These are phyloP conservation scores for Drosophila willistoni DNA, from an alignment of 1,140 invertebrate species.

Conservation along the genomic window DNA sequence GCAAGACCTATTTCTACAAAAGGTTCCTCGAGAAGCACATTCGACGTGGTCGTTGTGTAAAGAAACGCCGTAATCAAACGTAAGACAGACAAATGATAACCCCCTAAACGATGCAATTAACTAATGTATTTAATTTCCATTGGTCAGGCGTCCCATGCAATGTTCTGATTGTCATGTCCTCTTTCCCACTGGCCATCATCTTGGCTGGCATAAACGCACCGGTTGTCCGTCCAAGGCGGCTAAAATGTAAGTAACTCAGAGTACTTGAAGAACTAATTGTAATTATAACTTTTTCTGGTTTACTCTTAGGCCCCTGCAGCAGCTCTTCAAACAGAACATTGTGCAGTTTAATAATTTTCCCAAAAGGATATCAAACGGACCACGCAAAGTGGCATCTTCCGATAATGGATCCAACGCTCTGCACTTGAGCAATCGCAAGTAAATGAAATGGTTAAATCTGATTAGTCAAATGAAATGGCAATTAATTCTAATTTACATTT, in stretches of 20 bases:
- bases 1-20: conserved; percentile 81
- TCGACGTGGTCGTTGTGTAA: conserved; percentile 79
- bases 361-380: conserved; percentile 56
- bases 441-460: conserved; percentile 16
- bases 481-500: not conserved
- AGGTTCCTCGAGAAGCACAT: conserved; percentile 81
- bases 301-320: conserved; percentile 69
- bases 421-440: conserved; percentile 78
- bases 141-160: conserved; percentile 75
- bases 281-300: not conserved
- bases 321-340: conserved; percentile 81
- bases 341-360: conserved; percentile 81
- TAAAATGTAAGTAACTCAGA: conserved; percentile 63
- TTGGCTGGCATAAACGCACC: conserved; percentile 82
- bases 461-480: not conserved
- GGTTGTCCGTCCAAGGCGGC: conserved; percentile 78
- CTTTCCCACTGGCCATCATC: conserved; percentile 80
- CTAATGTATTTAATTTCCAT: not conserved
- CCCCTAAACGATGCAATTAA: not conserved
- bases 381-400: conserved; percentile 51
- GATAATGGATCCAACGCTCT: conserved; percentile 54
- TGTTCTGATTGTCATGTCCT: conserved; percentile 81
- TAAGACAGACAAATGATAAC: conserved; percentile 32
- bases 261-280: too few species aligned
- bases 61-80: conserved; percentile 81